Conservation (phyloP, 1,140 invertebrate genomes). For the Periplaneta americana region DNA sequence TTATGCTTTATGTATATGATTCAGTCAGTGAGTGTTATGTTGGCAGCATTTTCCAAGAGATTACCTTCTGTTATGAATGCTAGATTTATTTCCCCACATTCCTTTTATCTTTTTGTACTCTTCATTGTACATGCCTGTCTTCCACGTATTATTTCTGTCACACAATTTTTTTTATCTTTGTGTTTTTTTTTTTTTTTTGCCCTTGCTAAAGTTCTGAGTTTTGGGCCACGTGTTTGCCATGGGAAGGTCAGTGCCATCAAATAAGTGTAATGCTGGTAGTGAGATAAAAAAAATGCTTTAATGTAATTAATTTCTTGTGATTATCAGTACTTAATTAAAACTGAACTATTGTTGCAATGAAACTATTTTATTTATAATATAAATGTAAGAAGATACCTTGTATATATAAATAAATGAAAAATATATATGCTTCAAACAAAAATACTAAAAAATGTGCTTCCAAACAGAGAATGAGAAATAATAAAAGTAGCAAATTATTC, state of each 20-base stretch:
- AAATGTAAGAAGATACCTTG: neutral
- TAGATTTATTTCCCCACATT: neutral
- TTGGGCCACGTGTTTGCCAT: neutral
- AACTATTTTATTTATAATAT: neutral
- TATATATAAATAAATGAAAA: neutral
- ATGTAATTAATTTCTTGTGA: neutral
- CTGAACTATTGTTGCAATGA: neutral
- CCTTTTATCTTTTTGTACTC: neutral
- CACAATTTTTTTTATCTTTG: too few species aligned
- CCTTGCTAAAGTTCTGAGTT: neutral
- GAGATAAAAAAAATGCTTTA: neutral
- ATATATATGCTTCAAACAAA: too few species aligned
- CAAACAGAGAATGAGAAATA: too few species aligned
- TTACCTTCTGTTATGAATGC: neutral
- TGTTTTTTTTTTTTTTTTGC: neutral
- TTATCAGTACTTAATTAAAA: neutral
- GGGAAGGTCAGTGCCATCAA: neutral
- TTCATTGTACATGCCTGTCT: neutral
- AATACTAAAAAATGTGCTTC: too few species aligned
- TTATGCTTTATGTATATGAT: neutral
- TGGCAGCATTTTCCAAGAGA: neutral
- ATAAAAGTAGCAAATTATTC: too few species aligned
- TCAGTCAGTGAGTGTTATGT: neutral
- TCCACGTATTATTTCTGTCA: neutral
- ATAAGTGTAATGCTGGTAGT: neutral